Base-by-base conservation (phyloP, 2,888 invertebrate species). In the Stenodera caucasica region DNA sequence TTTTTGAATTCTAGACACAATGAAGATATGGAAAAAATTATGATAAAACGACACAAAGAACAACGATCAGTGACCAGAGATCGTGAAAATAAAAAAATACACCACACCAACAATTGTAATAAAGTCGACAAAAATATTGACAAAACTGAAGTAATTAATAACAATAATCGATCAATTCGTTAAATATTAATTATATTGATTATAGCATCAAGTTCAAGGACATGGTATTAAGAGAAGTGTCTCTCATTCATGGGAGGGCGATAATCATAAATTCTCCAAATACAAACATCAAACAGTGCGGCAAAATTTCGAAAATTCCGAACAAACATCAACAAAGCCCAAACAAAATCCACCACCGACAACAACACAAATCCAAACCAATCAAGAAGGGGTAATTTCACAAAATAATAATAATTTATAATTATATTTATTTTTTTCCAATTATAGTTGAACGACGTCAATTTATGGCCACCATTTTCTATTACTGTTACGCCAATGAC, bases 1-100 rank as follows among this genome's bases (percentile, higher is more conserved):
- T n/a, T n/a, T n/a, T n/a, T n/a, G 11, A 9, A 14, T 68, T 72
- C 45, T 70, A 90, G 90, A 72, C 94, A 94, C 77, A 93, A 92
- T 70, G 84, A 86, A 64, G 88, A 90, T 61, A 94, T 94, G 93
- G 92, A 92, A 75, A 91, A 90, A 71, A 83, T 86, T 53, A 84
- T 94, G 83, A 81, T 89, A 0, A 90, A 90, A 72, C 85, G 84
- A 60, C 90, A 91, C 69, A 84, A 88, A 0, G 88, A 89, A 63
- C 81, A 82, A 2, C 82, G 90, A 9, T 82, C 81, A 0, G 81
- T 81, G 12, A 80, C 75, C 3, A 84, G 82, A 69, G 79, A 77
- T n/a, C 79, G 83, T 40, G 70, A 78, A 53, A 72, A 72, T 51
- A 79, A 78, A 60, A 78, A 77, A 62, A 57, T 64, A 11, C 65